Evolutionary conservation across 1,140 invertebrate genomes (phyloP), one percentile per base, ranked within the genome.

Genomic region (Cotesia vestalis): DNA sequence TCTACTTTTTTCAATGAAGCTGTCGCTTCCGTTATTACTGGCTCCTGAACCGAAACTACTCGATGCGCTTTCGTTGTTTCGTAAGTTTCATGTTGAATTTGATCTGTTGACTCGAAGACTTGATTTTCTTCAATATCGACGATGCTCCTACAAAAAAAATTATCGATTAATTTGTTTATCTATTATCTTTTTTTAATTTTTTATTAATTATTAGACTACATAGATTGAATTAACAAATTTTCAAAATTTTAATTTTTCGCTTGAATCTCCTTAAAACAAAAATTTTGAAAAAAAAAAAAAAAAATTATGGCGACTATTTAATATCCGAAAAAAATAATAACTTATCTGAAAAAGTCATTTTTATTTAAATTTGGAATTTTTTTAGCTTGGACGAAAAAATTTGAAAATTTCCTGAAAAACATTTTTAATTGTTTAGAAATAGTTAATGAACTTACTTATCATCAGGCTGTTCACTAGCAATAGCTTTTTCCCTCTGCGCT

Each of bases 1-100:
- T 89, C 89, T 40, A 91, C 88, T 71, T 90, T 90, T 77, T 91
- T 92, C 69, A 89, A 83, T 8, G 89, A 88, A 68, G 91, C 89
- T 59, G 88, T 87, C 71, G 91, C 90, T 73, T 90, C 89, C 12
- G 90, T 91, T 75, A 86, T 84, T 4, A 92, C 81, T 66, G 90
- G 83, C 75, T 91, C 89, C 76, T 89, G 89, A 52, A 91, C 83
- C 11, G 88, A 86, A 69, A 74, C 74, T 14, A 53, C 53, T 51
- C 34, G 66, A 34, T 60, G 60, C 1, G 68, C 72, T 27, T 72
- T 70, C 4, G 51, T 52, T 75, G 85, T 81, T 88, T 85, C 81
- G 79, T 85, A 84, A 11, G 81, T 73, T 76, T 84, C 79, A 55
- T 86, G 80, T 68, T 83, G 76, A 17, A 90, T 86, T 3, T 84